Conservation (phyloP, 2,113 vertebrate genomes). For the Spheniscus mendiculus region DNA sequence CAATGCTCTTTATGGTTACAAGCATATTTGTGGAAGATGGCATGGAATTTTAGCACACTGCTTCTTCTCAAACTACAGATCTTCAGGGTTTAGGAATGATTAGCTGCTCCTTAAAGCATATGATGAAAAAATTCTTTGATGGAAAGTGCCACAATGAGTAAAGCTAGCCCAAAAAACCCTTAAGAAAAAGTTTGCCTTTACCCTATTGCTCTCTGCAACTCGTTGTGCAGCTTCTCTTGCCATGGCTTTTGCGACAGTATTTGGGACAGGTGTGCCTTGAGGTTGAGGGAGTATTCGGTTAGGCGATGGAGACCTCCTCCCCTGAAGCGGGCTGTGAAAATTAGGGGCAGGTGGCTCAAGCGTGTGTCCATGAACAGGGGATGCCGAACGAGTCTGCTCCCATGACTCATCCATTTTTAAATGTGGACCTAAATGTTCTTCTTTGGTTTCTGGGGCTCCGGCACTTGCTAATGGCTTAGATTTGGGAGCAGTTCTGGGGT, state of each 20-base stretch:
- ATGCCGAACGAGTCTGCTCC: slow-evolving; percentile 81
- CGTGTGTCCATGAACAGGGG: slow-evolving; percentile 75
- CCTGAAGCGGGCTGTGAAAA: slow-evolving; percentile 64
- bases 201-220: slow-evolving; percentile 87
- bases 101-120: neutral
- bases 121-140: neutral
- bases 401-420: slow-evolving; percentile 80
- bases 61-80: neutral
- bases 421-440: slow-evolving; percentile 80
- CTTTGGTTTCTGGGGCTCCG: slow-evolving; percentile 94
- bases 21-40: neutral
- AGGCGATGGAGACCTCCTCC: slow-evolving; percentile 88
- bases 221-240: slow-evolving; percentile 93
- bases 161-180: neutral
- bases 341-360: slow-evolving; percentile 82
- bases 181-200: slow-evolving; percentile 39
- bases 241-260: slow-evolving; percentile 94
- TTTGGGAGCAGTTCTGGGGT: slow-evolving; percentile 79
- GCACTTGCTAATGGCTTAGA: slow-evolving; percentile 90
- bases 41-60: neutral
- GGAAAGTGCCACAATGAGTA: fast-evolving
- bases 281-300: slow-evolving; percentile 96
- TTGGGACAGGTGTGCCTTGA: slow-evolving; percentile 89
- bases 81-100: neutral
- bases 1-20: neutral